Conservation (phyloP, 2,797 vertebrate species). For the Chelon auratus region DNA sequence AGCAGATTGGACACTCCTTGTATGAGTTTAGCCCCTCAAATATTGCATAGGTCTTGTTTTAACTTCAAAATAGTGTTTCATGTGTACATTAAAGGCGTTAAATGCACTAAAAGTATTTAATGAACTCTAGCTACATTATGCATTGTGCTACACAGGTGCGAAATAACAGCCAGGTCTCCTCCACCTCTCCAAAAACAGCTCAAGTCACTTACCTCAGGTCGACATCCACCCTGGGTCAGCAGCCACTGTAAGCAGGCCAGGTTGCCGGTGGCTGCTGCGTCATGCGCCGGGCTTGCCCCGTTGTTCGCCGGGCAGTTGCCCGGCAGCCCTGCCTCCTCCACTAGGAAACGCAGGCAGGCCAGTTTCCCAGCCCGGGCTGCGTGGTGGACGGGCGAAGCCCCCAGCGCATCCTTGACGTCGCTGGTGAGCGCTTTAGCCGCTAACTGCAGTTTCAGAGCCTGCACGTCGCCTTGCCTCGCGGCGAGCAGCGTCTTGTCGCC, state of each 20-base stretch:
- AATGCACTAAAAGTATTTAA: background rate
- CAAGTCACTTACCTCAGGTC: constrained; percentile 85
- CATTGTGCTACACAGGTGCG: too few species aligned
- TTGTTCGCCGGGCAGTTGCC: constrained; percentile 88
- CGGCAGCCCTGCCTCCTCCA: constrained; percentile 88
- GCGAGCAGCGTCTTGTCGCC: constrained; percentile 88
- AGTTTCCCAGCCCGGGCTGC: constrained; percentile 93
- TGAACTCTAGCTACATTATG: background rate
- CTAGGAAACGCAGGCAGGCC: constrained; percentile 90
- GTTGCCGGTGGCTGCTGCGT: constrained; percentile 96
- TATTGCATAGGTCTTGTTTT: background rate
- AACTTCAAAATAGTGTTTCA: background rate
- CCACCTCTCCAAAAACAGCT: background rate
- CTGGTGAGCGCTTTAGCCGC: constrained; percentile 79
- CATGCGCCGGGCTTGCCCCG: constrained; percentile 93
- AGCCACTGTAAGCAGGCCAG: constrained; percentile 95
- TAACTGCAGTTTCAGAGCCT: constrained; percentile 84
- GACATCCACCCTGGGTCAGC: constrained; percentile 90
- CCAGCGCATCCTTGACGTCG: constrained; percentile 87
- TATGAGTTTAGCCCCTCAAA: background rate
- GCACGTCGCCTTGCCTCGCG: constrained; percentile 90
- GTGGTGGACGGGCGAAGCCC: constrained; percentile 91
- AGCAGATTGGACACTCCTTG: background rate
- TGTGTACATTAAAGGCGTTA: background rate
- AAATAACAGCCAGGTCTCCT: constrained; percentile 13